A percentile compares a stretch with the other conserved stretches of the same genome.
phyloP scores from a whole-genome alignment of 2,888 invertebrate species.

The Drosophila austrosaltans region DNA sequence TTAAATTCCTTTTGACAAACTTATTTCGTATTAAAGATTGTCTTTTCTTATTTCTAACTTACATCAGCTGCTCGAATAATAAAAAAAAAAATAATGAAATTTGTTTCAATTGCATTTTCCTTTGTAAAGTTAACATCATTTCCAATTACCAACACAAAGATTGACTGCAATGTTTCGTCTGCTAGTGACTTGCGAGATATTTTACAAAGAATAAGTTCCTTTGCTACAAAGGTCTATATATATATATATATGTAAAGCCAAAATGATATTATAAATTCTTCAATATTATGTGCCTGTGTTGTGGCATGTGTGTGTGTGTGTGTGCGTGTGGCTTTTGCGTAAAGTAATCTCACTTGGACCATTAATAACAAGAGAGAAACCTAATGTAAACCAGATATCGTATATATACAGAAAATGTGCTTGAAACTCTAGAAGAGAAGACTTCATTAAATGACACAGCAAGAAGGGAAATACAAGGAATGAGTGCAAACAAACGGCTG shows the following conservation, averaged over 20 bases:
- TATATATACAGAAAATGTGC: background rate
- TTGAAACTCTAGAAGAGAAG: slow-evolving; percentile 46
- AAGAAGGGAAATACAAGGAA: slow-evolving; percentile 39
- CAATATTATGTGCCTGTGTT: slow-evolving; percentile 11
- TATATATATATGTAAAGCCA: background rate
- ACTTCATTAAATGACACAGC: slow-evolving; percentile 75
- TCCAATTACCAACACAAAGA: slow-evolving; percentile 3
- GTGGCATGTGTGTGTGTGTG: background rate
- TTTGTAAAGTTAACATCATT: slow-evolving; percentile 9
- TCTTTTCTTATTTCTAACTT: background rate
- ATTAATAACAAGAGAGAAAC: slow-evolving; percentile 9
- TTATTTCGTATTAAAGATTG: background rate
- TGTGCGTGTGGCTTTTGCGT: slow-evolving; percentile 33
- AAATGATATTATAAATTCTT: slow-evolving; percentile 20
- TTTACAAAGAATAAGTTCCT: too few relatives aligned
- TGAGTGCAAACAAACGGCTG: slow-evolving; percentile 48
- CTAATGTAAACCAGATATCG: slow-evolving; percentile 10
- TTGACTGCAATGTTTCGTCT: slow-evolving; percentile 5
- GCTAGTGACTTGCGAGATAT: background rate
- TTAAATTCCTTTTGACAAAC: too few relatives aligned
- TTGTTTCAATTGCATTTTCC: slow-evolving; percentile 9
- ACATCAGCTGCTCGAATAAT: background rate
- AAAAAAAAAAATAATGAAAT: background rate
- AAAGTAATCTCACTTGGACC: slow-evolving; percentile 19
- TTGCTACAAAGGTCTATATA: background rate